Evolutionary conservation across 1,140 invertebrate genomes (phyloP).

Genomic region (Apis laboriosa): DNA sequence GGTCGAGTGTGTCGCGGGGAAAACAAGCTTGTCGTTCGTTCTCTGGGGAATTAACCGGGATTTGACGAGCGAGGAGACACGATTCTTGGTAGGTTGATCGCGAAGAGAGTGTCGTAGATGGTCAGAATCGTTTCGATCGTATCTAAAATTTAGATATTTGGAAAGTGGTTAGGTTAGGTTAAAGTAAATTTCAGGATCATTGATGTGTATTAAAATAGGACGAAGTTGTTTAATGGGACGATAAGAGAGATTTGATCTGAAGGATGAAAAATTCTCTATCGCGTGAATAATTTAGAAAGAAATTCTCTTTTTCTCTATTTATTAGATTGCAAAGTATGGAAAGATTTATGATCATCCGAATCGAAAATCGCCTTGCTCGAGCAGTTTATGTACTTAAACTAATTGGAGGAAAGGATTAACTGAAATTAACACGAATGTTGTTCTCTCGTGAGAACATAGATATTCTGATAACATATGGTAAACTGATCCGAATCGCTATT

Average conservation of each 20-base stretch:
- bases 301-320: neutral
- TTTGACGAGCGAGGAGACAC: neutral
- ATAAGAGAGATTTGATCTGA: neutral
- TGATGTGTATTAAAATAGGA: too few relatives aligned
- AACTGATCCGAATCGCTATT: neutral
- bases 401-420: neutral
- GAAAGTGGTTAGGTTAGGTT: too few relatives aligned
- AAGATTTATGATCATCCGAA: neutral
- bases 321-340: neutral
- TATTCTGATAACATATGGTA: neutral
- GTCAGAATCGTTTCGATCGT: too few relatives aligned
- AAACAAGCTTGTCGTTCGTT: neutral
- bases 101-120: too few relatives aligned
- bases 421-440: neutral
- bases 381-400: neutral
- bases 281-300: too few relatives aligned
- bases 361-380: neutral
- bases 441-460: neutral
- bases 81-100: too few relatives aligned
- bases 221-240: neutral
- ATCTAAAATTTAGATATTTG: too few relatives aligned
- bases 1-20: slow-evolving; percentile 24
- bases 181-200: too few relatives aligned
- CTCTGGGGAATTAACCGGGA: neutral
- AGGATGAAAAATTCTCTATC: neutral